phyloP scores from a whole-genome alignment of 1,140 invertebrate genomes.

The Thalassaphorura encarpata region DNA sequence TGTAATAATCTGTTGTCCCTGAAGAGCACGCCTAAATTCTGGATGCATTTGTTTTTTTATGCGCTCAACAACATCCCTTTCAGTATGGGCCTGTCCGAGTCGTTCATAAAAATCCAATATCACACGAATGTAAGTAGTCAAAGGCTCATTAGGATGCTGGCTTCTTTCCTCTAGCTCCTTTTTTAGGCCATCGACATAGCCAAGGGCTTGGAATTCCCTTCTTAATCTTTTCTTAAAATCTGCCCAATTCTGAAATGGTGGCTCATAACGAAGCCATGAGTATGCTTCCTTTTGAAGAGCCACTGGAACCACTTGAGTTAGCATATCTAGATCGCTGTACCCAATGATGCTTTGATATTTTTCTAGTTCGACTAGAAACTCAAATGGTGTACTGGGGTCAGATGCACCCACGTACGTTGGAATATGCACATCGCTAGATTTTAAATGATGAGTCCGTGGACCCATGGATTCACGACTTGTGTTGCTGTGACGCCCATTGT shows the following conservation, averaged over 20 bases:
- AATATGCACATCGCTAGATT: constrained; percentile 8
- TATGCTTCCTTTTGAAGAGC: constrained; percentile 10
- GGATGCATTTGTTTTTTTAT: constrained; percentile 8
- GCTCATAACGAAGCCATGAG: constrained; percentile 5
- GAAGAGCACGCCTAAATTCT: background rate
- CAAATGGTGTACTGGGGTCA: constrained; percentile 14
- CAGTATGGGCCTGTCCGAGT: background rate
- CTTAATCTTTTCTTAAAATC: background rate
- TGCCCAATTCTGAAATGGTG: background rate
- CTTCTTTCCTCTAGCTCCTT: constrained; percentile 10
- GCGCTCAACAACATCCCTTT: background rate
- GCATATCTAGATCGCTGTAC: constrained; percentile 6
- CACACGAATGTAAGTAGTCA: constrained; percentile 4
- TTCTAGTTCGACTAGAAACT: constrained; percentile 17
- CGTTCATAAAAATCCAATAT: constrained; percentile 9
- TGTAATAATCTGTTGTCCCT: background rate
- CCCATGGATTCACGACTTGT: background rate
- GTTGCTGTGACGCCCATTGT: too few species aligned
- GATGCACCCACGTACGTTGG: constrained; percentile 6
- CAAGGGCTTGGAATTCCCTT: constrained; percentile 4
- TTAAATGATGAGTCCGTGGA: constrained; percentile 10
- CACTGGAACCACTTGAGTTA: constrained; percentile 10
- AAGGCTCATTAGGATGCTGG: constrained; percentile 7
- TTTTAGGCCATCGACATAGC: constrained; percentile 1
- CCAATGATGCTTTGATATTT: constrained; percentile 6